Evolutionary conservation across 2,888 invertebrate species (phyloP), one percentile per base, ranked within the genome.

Genomic region (Calameuta pallipes): DNA sequence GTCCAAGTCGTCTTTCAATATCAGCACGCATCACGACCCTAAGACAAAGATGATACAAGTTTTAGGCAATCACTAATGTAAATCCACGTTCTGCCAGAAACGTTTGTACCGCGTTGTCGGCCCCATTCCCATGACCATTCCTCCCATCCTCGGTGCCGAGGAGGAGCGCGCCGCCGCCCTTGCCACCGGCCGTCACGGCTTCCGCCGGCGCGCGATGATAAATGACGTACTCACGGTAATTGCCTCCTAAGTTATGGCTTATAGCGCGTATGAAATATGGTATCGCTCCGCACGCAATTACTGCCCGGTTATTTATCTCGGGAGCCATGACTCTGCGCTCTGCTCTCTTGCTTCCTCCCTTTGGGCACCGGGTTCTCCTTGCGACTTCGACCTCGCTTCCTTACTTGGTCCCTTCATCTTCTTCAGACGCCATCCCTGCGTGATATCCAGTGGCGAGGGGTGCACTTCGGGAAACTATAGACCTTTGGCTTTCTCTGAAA

Each of bases 161-260:
- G 75, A 77, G 76, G 75, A 77, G 74, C 79, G 76, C 79, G 70
- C 75, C 78, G 75, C 78, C 82, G 78, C 83, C 79, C 81, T 83
- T 81, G 82, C 83, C 77, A 80, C 83, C 79, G 79, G 82, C 81
- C 82, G 81, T 82, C 84, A 83, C 80, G 83, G 83, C 81, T 84
- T 83, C 84, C 82, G 82, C 82, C 82, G 81, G 81, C 80, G 81
- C 82, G 85, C 89, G 90, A 92, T 93, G 93, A 93, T 93, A 93
- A 93, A 93, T 92, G 93, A 93, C 92, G 92, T 93, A 93, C 93
- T 93, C 93, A 92, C 92, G 91, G 93, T 93, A 93, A 93, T 93
- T 93, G 93, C 93, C 93, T 92, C 90, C 92, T 93, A 93, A 93
- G 93, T 93, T 93, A 93, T 93, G 93, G 93, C 92, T 92, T 92